Evolutionary conservation across 2,113 vertebrate genomes (phyloP), one percentile per base, ranked within the genome.

Genomic region (Brachionichthys hirsutus): DNA sequence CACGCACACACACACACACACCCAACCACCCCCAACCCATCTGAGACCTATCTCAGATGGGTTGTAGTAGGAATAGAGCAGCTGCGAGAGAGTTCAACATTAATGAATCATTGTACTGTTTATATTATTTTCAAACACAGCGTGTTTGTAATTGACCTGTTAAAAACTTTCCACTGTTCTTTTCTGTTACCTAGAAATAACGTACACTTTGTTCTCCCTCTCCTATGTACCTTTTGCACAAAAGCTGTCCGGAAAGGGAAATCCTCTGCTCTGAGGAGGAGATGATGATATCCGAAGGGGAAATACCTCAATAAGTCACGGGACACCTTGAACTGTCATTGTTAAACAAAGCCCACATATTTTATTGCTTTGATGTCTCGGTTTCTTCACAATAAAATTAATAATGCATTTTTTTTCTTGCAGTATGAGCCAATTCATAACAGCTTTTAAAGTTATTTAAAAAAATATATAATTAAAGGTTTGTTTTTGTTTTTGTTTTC

Each of bases 251-350:
- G 20, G 51, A 51, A 80, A 69, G 66, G 89, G 87, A 90, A 84
- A 87, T 90, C 88, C 87, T 89, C 51, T 72, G 54, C 57, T 68
- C 67, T 58, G 77, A 70, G 43, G 58, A 71, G 72, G 73, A 61
- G 70, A 72, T 66, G 73, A 80, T 53, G 61, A 34, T 54, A 41
- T 59, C 74, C 70, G 67, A 63, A 77, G 40, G 56, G 81, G 84
- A 89, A 89, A 84, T 87, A 48, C 70, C 73, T 70, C 52, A 44
- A 56, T 40, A 50, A 73, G 65, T 66, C 77, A 74, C 38, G 16
- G 57, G 71, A 81, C 57, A n/a, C 43, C 61, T 66, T 73, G 40
- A 74, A 43, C 62, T 14, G n/a, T 51, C 40, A 57, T 24, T 62
- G 35, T 53, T 53, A 61, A 66, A 66, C 62, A 70, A 24, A 52